Percentiles rank a stretch among this genome's conserved stretches.
Evolutionary conservation across 2,113 vertebrate species (phyloP).

Genomic region (Nothoprocta perdicaria): DNA sequence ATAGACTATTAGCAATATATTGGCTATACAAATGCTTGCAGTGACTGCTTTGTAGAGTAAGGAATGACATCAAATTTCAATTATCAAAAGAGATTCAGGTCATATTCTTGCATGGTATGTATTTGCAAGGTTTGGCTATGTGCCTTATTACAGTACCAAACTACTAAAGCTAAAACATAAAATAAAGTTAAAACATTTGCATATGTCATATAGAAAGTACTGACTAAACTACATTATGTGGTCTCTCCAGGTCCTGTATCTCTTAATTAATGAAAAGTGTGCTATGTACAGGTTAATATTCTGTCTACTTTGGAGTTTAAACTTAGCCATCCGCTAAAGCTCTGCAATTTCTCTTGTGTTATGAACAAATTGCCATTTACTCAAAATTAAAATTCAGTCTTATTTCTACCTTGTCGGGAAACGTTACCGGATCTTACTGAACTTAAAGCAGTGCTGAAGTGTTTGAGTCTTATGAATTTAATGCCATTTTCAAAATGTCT

Average conservation of each 20-base stretch:
- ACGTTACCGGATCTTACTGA: not conserved
- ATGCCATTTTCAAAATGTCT: not conserved
- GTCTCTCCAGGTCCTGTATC: not conserved
- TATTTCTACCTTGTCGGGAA: slow-evolving; percentile 16
- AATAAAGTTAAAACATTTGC: not conserved
- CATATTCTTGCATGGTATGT: not conserved
- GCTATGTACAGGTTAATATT: not conserved
- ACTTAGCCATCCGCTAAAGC: not conserved
- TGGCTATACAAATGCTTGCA: not conserved
- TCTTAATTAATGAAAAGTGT: not conserved
- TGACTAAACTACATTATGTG: not conserved
- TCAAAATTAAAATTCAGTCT: not conserved
- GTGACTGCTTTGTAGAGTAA: not conserved
- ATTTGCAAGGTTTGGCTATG: not conserved
- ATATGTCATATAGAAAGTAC: not conserved
- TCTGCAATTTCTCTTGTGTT: not conserved
- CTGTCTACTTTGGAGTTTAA: not conserved
- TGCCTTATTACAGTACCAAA: not conserved
- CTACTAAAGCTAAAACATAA: not conserved
- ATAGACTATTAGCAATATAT: not conserved
- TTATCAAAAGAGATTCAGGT: not conserved
- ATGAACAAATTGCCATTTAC: not conserved
- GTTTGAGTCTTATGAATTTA: not conserved
- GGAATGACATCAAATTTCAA: not conserved
- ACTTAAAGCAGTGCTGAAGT: not conserved